Conservation (phyloP, 2,797 vertebrate species). For the Manis pentadactyla region DNA sequence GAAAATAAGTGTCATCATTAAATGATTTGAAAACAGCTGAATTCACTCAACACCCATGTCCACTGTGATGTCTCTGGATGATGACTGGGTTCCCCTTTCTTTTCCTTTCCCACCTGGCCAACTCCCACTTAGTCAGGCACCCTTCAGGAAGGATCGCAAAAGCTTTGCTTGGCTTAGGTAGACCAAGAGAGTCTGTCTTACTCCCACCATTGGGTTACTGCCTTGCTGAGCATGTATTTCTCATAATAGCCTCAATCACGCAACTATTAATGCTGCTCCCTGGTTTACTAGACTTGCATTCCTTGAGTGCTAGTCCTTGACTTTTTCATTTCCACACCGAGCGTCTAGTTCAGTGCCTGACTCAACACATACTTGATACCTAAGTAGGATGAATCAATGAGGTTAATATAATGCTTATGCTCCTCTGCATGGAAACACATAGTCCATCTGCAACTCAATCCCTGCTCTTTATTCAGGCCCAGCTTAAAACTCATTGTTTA, state of each 20-base stretch:
- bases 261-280: background rate
- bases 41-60: background rate
- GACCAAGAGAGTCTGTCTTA: background rate
- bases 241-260: background rate
- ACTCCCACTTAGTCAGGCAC: background rate
- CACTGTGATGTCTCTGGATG: background rate
- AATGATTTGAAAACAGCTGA: background rate
- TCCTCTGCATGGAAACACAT: background rate
- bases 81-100: background rate
- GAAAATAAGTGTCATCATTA: background rate
- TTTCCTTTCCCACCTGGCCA: background rate
- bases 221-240: background rate
- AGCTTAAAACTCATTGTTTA: background rate
- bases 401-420: fast-evolving
- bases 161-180: background rate
- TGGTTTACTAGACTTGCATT: background rate
- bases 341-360: background rate
- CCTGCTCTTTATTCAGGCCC: background rate
- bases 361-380: background rate
- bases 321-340: background rate
- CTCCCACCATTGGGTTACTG: background rate
- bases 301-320: background rate
- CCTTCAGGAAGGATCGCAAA: background rate
- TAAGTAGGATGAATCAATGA: background rate
- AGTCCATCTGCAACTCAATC: background rate